A percentile compares a stretch with the other conserved stretches of the same genome.
These are phyloP conservation scores for Pogona vitticeps DNA, from an alignment of 2,113 vertebrate species.

Conservation along the genomic window DNA sequence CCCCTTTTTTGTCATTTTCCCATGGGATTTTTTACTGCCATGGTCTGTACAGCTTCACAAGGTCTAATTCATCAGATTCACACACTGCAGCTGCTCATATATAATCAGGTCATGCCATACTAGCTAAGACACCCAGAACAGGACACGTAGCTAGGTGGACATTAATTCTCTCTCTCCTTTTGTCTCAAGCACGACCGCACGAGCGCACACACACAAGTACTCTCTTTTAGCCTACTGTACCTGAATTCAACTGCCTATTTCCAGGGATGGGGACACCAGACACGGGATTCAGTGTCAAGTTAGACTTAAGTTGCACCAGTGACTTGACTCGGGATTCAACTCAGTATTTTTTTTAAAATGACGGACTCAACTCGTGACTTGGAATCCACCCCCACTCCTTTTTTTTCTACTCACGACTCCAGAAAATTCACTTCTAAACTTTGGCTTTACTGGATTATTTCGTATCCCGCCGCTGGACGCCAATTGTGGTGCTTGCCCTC, in stretches of 20 bases:
- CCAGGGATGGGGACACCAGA: too few species aligned
- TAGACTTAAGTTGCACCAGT: too few species aligned
- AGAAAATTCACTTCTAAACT: too few species aligned
- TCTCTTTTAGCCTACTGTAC: not conserved
- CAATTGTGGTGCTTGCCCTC: too few species aligned
- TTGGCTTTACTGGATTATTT: too few species aligned
- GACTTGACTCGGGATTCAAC: too few species aligned
- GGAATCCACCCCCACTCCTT: too few species aligned
- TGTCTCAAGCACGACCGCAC: not conserved
- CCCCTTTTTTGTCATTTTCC: not conserved
- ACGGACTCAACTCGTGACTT: too few species aligned
- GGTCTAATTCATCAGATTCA: not conserved
- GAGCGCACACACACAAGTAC: not conserved
- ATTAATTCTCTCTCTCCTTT: not conserved
- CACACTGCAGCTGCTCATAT: not conserved
- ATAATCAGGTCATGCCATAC: not conserved
- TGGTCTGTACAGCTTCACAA: not conserved
- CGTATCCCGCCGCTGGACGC: too few species aligned
- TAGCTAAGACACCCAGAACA: not conserved
- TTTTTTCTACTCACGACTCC: too few species aligned
- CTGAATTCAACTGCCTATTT: not conserved
- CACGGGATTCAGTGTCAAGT: too few species aligned
- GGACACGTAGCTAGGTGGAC: not conserved
- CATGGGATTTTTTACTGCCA: not conserved
- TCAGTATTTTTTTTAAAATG: too few species aligned